Evolutionary conservation across 2,113 vertebrate species (phyloP).

Genomic region (Hippolais icterina): DNA sequence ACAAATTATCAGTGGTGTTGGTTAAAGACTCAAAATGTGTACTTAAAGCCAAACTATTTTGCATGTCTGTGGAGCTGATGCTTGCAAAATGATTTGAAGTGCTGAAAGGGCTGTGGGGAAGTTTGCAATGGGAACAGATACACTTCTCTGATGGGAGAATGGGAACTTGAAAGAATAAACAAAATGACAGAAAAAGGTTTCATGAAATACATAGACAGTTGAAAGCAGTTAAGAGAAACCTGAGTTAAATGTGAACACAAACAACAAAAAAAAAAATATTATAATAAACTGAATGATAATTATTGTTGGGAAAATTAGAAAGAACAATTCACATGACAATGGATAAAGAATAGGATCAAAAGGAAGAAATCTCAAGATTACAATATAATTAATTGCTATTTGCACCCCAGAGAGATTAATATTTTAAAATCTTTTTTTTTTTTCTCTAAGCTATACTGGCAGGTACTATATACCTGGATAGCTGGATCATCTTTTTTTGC

Average conservation of each 20-base stretch:
- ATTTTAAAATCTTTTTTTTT: not conserved
- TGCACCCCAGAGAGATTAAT: not conserved
- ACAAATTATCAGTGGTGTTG: not conserved
- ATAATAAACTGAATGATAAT: not conserved
- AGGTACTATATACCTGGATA: not conserved
- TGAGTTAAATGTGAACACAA: not conserved
- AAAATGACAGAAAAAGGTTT: not conserved
- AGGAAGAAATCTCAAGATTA: not conserved
- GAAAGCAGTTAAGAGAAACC: constrained; percentile 3
- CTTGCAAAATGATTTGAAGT: constrained; percentile 1
- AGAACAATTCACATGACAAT: not conserved
- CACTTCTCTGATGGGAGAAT: not conserved
- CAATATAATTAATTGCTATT: not conserved
- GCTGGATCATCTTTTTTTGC: not conserved
- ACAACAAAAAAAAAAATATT: not conserved
- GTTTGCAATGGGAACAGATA: not conserved
- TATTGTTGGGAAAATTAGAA: not conserved
- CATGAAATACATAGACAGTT: not conserved
- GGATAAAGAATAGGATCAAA: constrained; percentile 5
- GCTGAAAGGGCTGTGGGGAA: not conserved
- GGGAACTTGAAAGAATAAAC: not conserved
- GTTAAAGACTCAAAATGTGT: not conserved
- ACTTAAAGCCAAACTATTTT: not conserved
- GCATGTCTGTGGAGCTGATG: not conserved
- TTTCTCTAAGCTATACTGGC: not conserved